Evolutionary conservation across 1,140 invertebrate genomes (phyloP), one percentile per base, ranked within the genome.

Genomic region (Drosophila kepulauana): DNA sequence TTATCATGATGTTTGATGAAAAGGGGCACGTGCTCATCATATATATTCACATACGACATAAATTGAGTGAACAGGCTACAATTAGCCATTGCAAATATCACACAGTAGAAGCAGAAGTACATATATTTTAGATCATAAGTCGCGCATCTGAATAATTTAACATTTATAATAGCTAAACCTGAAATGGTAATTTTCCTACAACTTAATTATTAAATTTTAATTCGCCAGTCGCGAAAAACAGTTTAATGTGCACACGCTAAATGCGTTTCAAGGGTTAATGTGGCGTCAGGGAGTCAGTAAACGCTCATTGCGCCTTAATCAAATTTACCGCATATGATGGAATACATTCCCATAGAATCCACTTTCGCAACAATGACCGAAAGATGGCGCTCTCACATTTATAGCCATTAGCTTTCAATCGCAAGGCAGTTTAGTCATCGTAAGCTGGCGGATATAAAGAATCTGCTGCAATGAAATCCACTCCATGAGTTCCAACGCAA

Each of bases 11-110:
- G 64, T 46, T 66, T 63, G 63, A 2, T 15, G 15, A 70, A 64
- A 52, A 46, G 61, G 57, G 81, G 62, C 81, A 89, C 85, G 85
- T 85, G 85, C 65, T 82, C 68, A 78, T 79, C 71, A n/a, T 75
- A 13, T 43, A 10, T 65, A 16, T 61, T 11, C 46, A 2, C 52
- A 64, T 16, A 51, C 7, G 15, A 2, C 51, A 45, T 30, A 15
- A 68, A 57, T 11, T 35, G 30, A n/a, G 20, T 35, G n/a, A 54
- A 54, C n/a, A 33, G 20, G 49, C 43, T 33, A 8, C 35, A 11
- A 33, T 11, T 16, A 25, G 13, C 3, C n/a, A 20, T 13, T 25
- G 7, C 35, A 57, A 56, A 38, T 52, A 38, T 38, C 8, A 38
- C 35, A 38, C 35, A 38, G 35, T 38, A 10, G 35, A 43, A 13